Evolutionary conservation across 2,797 vertebrate genomes (phyloP).

Genomic region (Sternarchorhynchus goeldii): DNA sequence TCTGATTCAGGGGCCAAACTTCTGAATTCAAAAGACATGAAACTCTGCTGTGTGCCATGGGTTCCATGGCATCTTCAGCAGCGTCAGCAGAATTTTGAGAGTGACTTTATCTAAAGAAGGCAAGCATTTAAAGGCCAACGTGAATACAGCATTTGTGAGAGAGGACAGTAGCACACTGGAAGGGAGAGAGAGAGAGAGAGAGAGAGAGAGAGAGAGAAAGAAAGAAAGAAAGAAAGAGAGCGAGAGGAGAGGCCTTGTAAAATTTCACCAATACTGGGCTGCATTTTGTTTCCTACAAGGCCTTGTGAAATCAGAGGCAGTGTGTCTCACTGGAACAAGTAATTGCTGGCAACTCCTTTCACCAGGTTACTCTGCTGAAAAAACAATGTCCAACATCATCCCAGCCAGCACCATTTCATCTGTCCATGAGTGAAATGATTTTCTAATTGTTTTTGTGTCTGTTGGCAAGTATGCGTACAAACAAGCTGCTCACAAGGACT

Average conservation of each 20-base stretch:
- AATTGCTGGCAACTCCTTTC: conserved; percentile 18
- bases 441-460: neutral
- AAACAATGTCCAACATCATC: neutral
- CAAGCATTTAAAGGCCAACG: conserved; percentile 9
- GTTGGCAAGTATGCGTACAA: neutral
- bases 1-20: neutral
- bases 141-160: conserved; percentile 49
- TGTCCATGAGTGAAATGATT: neutral
- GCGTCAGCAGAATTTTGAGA: conserved; percentile 16
- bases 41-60: neutral
- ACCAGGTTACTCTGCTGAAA: neutral
- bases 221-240: conserved; percentile 31
- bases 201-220: conserved; percentile 31
- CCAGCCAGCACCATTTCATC: conserved; percentile 1
- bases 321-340: neutral
- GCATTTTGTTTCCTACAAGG: conserved; percentile 7
- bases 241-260: conserved; percentile 5
- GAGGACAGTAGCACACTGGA: conserved; percentile 57
- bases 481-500: neutral
- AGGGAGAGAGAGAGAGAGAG: conserved; percentile 43
- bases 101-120: conserved; percentile 18
- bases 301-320: conserved; percentile 2
- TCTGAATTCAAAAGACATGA: neutral
- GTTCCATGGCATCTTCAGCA: conserved; percentile 10
- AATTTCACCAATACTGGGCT: conserved; percentile 6